Conservation (phyloP, 2,113 vertebrate genomes). For the Scolopax mira region DNA sequence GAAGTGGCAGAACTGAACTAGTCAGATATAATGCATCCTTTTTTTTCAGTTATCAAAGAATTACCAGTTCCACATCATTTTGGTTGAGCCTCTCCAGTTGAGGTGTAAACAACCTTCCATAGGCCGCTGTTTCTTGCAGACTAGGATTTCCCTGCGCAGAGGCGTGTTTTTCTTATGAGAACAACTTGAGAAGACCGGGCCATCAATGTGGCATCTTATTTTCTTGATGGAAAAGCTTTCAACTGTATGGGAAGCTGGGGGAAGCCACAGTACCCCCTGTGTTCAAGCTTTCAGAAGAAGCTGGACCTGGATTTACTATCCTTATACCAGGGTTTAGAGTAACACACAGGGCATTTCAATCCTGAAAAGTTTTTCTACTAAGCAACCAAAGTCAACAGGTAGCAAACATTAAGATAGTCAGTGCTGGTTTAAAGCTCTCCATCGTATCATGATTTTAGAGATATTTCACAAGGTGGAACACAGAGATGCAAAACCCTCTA, state of each 20-base stretch:
- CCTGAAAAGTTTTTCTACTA: not conserved
- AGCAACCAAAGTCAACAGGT: not conserved
- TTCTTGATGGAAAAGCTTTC: no score
- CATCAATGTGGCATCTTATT: not conserved
- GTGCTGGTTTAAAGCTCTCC: not conserved
- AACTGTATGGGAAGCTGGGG: not conserved
- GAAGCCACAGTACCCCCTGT: not conserved
- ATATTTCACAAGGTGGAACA: not conserved
- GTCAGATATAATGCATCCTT: not conserved
- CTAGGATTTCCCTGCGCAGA: not conserved
- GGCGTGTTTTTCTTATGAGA: not conserved
- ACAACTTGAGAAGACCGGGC: not conserved
- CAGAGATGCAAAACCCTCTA: not conserved
- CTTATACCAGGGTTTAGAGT: not conserved
- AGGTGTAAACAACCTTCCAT: not conserved
- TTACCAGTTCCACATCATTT: not conserved
- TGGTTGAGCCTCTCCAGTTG: not conserved
- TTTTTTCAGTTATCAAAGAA: not conserved
- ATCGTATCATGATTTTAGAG: not conserved
- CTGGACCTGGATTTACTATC: not conserved
- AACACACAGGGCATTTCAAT: not conserved
- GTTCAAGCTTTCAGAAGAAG: not conserved
- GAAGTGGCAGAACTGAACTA: not conserved
- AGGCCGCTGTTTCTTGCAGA: not conserved
- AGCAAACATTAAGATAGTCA: not conserved